These are phyloP conservation scores for Gymnorhina tibicen DNA, from an alignment of 2,113 vertebrate genomes.

Conservation along the genomic window DNA sequence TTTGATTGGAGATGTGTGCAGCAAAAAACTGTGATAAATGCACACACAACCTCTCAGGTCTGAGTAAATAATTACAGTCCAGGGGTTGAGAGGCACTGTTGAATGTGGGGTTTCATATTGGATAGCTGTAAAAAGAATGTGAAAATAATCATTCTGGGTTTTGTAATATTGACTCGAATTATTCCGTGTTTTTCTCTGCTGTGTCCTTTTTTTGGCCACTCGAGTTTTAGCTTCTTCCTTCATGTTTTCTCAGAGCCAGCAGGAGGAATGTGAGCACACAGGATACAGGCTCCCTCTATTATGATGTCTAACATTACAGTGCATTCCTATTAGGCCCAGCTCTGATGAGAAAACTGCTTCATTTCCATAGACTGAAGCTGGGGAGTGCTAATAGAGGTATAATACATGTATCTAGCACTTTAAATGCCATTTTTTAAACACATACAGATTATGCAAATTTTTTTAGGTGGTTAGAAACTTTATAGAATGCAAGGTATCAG, in stretches of 20 bases:
- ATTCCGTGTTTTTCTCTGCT: neutral
- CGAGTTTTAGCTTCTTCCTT: neutral
- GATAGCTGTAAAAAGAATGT: neutral
- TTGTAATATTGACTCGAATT: neutral
- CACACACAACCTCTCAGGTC: neutral
- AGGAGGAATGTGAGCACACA: neutral
- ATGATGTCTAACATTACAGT: neutral
- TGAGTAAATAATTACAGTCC: neutral
- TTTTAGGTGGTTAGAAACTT: neutral
- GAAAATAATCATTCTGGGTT: neutral
- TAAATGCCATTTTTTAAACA: neutral
- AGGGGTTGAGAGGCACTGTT: neutral
- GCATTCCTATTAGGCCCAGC: neutral
- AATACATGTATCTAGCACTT: neutral
- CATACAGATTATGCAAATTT: no score
- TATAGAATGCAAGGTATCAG: neutral
- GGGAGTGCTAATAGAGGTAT: neutral
- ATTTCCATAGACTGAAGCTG: neutral
- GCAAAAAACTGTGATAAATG: neutral
- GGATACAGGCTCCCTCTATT: neutral
- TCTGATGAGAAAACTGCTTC: neutral
- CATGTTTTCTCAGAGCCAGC: neutral
- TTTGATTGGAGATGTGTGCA: neutral
- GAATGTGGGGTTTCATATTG: neutral
- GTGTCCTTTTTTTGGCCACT: neutral